Evolutionary conservation across 2,113 vertebrate genomes (phyloP).

Genomic region (Mugil cephalus): DNA sequence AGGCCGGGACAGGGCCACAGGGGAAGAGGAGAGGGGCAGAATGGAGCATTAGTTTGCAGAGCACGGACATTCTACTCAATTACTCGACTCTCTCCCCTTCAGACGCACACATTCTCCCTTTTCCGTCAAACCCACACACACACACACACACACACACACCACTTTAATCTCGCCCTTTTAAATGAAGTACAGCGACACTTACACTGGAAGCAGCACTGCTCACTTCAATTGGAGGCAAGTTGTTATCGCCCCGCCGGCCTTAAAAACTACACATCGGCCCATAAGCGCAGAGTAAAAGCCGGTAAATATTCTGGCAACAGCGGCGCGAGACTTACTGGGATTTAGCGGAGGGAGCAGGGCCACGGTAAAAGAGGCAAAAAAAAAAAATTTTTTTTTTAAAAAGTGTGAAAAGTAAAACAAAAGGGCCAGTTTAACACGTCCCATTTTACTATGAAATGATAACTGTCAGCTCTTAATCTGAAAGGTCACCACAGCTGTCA

Average conservation of each 20-base stretch:
- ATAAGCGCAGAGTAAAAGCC: conserved; percentile 20
- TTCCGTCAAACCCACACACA: conserved; percentile 33
- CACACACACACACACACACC: conserved; percentile 34
- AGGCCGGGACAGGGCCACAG: conserved; percentile 69
- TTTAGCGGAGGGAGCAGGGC: background rate
- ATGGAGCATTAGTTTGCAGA: conserved; percentile 76
- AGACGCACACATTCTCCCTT: conserved; percentile 41
- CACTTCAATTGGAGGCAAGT: conserved; percentile 47
- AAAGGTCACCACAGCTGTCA: background rate
- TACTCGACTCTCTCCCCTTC: conserved; percentile 65
- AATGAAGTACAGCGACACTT: conserved; percentile 63
- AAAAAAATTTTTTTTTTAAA: too few relatives aligned
- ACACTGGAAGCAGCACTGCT: conserved; percentile 47
- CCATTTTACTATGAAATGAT: background rate
- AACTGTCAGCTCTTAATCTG: background rate
- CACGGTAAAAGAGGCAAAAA: too few relatives aligned
- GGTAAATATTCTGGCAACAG: conserved; percentile 13
- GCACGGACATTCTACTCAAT: conserved; percentile 82
- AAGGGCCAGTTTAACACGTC: background rate
- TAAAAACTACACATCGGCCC: background rate
- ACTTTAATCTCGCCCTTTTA: conserved; percentile 72
- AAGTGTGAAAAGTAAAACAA: too few relatives aligned
- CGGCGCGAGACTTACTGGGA: background rate
- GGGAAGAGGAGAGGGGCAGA: conserved; percentile 71
- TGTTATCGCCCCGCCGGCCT: conserved; percentile 15